phyloP scores from a whole-genome alignment of 2,113 vertebrate species.

The Physeter macrocephalus region DNA sequence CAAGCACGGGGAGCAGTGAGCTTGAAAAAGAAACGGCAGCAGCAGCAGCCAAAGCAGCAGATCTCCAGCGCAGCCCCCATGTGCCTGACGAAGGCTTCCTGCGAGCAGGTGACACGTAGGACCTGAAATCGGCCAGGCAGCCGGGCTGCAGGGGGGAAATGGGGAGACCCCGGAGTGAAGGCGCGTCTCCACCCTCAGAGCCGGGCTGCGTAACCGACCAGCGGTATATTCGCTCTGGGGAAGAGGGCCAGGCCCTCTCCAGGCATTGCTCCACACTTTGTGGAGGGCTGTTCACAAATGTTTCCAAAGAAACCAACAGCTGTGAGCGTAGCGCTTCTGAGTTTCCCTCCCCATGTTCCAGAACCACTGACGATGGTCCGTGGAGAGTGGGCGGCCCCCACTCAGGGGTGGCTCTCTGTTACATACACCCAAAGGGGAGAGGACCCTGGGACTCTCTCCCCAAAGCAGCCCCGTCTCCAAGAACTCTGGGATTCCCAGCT shows the following conservation, averaged over 20 bases:
- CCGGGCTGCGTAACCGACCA: accelerated
- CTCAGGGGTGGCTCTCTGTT: accelerated
- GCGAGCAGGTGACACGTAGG: accelerated
- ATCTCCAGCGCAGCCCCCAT: accelerated
- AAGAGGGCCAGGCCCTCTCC: accelerated
- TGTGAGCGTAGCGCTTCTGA: accelerated
- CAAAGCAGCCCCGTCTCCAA: background rate
- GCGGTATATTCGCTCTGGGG: accelerated
- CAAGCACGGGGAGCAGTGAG: accelerated
- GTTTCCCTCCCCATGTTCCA: accelerated
- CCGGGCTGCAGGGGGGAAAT: accelerated
- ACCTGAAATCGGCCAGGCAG: accelerated
- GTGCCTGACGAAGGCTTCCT: accelerated
- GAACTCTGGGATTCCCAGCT: background rate
- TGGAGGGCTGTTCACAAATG: accelerated
- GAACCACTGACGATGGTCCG: accelerated
- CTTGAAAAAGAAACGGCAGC: background rate
- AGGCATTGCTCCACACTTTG: accelerated
- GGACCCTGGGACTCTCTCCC: accelerated
- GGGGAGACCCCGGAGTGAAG: accelerated
- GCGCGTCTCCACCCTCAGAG: accelerated
- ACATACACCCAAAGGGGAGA: accelerated
- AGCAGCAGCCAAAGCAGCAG: accelerated
- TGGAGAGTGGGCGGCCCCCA: accelerated
- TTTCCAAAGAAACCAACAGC: no score